Base-by-base conservation (phyloP, 1,140 invertebrate species). In the Portunus trituberculatus region DNA sequence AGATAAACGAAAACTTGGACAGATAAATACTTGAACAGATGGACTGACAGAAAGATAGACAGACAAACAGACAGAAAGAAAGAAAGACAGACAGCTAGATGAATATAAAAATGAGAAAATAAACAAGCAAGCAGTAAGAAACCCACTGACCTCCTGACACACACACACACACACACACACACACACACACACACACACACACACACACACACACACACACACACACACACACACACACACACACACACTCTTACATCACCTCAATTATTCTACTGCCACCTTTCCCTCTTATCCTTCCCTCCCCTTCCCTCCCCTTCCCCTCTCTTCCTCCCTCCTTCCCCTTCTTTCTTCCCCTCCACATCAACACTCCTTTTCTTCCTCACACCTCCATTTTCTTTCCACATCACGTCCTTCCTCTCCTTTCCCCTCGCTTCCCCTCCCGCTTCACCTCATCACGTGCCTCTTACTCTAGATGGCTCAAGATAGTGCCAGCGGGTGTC, bases 11-110 rank as follows among this genome's bases (percentile, higher is more conserved):
- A 90, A 32, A 90, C 88, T 25, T 20, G 45, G 14, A 90, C 14
- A 59, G 45, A 59, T 48, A 48, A n/a, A 48, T 3, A 91, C 89
- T 52, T 48, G 59, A 45, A 91, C 89, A 91, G 20, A 91, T 29
- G 59, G n/a, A 91, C 89, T 52, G 20, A 91, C 20, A 91, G 45
- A 91, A 28, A 91, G 45, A 91, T n/a, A 91, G 45, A 91, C 39
- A 91, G 45, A 91, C 39, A 91, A 45, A 91, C 39, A 91, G 45
- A 52, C 89, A 91, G 45, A 52, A 39, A 52, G 45, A 52, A 39
- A 91, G 45, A 52, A 45, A 91, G 45, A 52, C 39, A 91, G 45
- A 52, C 89, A 91, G 16, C 20, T 29, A 91, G 45, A 52, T 48
- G 59, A 45, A 52, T 25, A 91, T 16, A 52, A 28, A 91, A 14